Evolutionary conservation across 92 coral and sea anemone genomes (phyloP), one percentile per base, ranked within the genome.

Genomic region (Pocillopora grandis): DNA sequence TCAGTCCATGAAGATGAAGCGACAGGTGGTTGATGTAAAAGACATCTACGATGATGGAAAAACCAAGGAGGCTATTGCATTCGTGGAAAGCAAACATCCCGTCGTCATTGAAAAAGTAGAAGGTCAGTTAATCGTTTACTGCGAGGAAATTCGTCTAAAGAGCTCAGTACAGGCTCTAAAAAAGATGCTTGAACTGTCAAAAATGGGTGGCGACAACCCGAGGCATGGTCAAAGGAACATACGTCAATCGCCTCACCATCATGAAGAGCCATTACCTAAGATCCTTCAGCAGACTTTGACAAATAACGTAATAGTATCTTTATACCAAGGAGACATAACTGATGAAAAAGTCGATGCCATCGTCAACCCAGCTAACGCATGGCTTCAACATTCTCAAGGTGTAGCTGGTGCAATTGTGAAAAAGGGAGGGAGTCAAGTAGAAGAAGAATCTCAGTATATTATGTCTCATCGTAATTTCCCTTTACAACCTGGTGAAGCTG

Each of bases 311-410:
- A 56, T 33, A 8, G 16, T 89, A 1, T 75, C 89, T 17, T 84
- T 91, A 55, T 78, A 75, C 83, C 93, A 85, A 70, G 94, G 89
- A 70, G 95, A 95, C 58, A 89, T 95, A 17, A 81, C 91, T 42
- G 66, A 87, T 33, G 89, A 85, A 67, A 60, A 19, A 0, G 94
- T 86, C 5, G 92, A 92, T 71, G 91, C 88, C 31, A 85, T 94
- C 49, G 98, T 94, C 9, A 92, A 90, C 67, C 91, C 98, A 23
- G 92, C 98, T 18, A 90, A 94, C 58, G 85, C 72, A 19, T 35
- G 77, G 49, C 88, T 94, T 10, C 78, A 7, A 9, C 98, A 94
- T 42, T 48, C 60, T 5, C 92, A 84, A 66, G 91, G 92, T 23
- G 90, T 94, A 3, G 98, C 93, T 2, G 86, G 75, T 33, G 93